These are phyloP conservation scores for Pelecanoides urinatrix DNA, from an alignment of 2,113 vertebrate species.

Conservation along the genomic window DNA sequence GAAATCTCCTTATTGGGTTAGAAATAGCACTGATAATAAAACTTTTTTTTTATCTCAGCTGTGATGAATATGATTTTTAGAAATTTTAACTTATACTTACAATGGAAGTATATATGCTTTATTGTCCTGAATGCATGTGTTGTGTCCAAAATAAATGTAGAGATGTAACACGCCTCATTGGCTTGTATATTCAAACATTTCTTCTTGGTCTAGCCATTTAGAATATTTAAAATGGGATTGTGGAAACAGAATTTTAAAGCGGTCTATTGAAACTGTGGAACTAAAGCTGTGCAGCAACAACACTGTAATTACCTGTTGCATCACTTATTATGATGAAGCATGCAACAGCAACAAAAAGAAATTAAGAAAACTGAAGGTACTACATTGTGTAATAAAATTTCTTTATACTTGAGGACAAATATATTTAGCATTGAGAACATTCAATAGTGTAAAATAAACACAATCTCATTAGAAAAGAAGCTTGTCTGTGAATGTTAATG, in stretches of 20 bases:
- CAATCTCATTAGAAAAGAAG: neutral
- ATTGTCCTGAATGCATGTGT: neutral
- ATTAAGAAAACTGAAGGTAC: neutral
- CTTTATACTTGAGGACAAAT: neutral
- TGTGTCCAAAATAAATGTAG: neutral
- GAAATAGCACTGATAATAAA: neutral
- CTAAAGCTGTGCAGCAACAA: neutral
- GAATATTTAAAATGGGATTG: neutral
- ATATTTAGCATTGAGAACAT: neutral
- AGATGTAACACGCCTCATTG: accelerated
- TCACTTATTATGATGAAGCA: accelerated
- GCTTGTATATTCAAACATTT: neutral
- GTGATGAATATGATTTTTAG: neutral
- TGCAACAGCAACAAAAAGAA: neutral
- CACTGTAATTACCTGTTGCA: neutral
- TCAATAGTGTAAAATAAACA: neutral
- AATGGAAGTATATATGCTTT: neutral
- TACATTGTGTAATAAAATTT: neutral
- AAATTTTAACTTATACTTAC: neutral
- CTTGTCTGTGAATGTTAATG: neutral
- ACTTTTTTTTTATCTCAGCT: neutral
- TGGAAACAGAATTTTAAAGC: neutral
- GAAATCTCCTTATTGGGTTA: neutral
- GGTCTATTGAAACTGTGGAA: neutral
- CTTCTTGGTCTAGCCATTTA: neutral